These are phyloP conservation scores for Aplocera efformata DNA, from an alignment of 2,888 invertebrate species.

Conservation along the genomic window DNA sequence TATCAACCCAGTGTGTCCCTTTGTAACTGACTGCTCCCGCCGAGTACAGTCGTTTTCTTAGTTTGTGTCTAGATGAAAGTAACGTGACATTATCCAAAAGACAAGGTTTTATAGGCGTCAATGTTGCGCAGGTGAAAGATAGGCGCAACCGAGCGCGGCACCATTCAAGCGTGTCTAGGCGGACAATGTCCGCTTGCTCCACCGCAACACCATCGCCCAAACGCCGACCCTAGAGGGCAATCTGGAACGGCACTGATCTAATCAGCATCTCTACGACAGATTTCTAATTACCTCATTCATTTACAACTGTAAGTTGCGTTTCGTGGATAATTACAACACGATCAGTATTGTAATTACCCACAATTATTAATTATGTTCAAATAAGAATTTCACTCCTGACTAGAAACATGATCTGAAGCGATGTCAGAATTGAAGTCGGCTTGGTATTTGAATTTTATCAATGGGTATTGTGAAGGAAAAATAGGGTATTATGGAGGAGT, in stretches of 20 bases:
- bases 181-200: conserved; percentile 78
- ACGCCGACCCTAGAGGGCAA: conserved; percentile 10
- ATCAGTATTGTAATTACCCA: no score
- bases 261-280: not conserved
- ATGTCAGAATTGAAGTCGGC: no score
- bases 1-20: conserved; percentile 57
- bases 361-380: no score
- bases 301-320: not conserved
- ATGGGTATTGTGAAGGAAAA: no score
- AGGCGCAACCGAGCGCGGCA: conserved; percentile 71
- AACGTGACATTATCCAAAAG: conserved; percentile 73
- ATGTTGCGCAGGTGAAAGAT: conserved; percentile 79
- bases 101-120: conserved; percentile 79
- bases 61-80: conserved; percentile 74
- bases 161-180: conserved; percentile 70
- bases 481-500: no score
- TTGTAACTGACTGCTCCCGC: conserved; percentile 47
- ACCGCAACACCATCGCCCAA: conserved; percentile 36
- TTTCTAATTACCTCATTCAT: not conserved
- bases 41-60: conserved; percentile 63
- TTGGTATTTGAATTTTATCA: no score
- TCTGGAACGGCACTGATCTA: not conserved
- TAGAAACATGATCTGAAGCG: no score
- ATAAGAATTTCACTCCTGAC: no score
- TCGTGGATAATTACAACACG: no score